Conservation (phyloP, 2,113 vertebrate genomes). For the Megalops atlanticus region DNA sequence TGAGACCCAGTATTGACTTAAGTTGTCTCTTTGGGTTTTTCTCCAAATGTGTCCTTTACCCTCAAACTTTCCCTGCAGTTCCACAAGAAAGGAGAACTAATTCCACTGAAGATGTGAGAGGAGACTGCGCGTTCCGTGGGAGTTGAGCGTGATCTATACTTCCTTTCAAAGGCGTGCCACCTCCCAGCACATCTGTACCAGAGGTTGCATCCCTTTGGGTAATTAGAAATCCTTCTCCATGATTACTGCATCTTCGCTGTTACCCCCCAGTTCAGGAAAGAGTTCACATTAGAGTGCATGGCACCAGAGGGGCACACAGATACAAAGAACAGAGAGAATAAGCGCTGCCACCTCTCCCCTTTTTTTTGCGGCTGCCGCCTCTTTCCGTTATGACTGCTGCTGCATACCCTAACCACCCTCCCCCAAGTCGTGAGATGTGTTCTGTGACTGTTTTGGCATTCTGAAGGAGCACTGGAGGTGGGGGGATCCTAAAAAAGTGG, state of each 20-base stretch:
- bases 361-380: neutral
- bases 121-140: constrained; percentile 12
- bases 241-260: constrained; percentile 39
- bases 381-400: too few species aligned
- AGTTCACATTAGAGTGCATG: constrained; percentile 29
- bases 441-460: neutral
- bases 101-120: constrained; percentile 33
- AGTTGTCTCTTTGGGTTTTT: neutral
- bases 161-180: neutral
- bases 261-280: constrained; percentile 36
- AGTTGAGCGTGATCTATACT: neutral
- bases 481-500: constrained; percentile 2
- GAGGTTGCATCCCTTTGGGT: constrained; percentile 35
- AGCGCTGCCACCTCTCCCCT: neutral
- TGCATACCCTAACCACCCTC: neutral
- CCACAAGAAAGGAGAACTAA: constrained; percentile 22
- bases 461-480: neutral
- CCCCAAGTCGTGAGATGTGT: neutral
- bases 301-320: constrained; percentile 25
- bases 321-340: constrained; percentile 30
- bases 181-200: constrained; percentile 26
- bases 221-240: constrained; percentile 40
- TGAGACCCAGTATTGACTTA: neutral
- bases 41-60: constrained; percentile 22
- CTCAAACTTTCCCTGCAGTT: constrained; percentile 9